Base-by-base conservation (phyloP, 30 jellyfish, hydroid and myxozoan genomes). In the Chrysaora quinquecirrha region DNA sequence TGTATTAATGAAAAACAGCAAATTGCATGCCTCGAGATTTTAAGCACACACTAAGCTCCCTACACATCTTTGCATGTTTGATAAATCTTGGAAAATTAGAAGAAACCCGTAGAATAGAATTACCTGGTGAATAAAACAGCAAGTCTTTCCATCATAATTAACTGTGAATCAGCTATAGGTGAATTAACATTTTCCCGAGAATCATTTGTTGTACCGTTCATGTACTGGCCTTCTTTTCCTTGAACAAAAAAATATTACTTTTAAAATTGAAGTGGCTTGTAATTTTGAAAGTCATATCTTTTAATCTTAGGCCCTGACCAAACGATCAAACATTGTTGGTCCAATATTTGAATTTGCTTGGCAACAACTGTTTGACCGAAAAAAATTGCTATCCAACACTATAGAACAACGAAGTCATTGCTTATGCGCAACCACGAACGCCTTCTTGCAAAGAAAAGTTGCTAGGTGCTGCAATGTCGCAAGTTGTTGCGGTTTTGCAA, bases 181-280 rank as follows among this genome's bases (percentile, higher is more conserved):
- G 96, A 62, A 68, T 79, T 95, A 75, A 76, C 78, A 0, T 73
- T 81, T 11, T 30, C 89, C n/a, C 46, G 79, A 47, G 47, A 33
- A 50, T 84, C 82, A 9, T 9, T 43, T 4, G 68, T 52, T 92
- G 80, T 73, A 83, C 97, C 97, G 25, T 91, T 33, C 48, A 77
- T 83, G 29, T 95, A 93, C 67, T 95, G 97, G 25, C 95, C 96
- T 71, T 95, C 97, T 54, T 95, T 95, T 18, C 99, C 99, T 95
- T 9, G 83, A 16, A 38, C 43, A n/a, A 30, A 16, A 60, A 0
- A 30, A 29, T 67, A 34, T 22, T 34, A 28, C 14, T 30, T 0
- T 1, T 19, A 38, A 63, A 60, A 60, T 60, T 60, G 72, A 4
- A 60, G 72, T 21, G n/a, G 33, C 9, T 60, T 60, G 33, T n/a